phyloP scores from a whole-genome alignment of 2,888 invertebrate species.

The Drosophila ezoana region DNA sequence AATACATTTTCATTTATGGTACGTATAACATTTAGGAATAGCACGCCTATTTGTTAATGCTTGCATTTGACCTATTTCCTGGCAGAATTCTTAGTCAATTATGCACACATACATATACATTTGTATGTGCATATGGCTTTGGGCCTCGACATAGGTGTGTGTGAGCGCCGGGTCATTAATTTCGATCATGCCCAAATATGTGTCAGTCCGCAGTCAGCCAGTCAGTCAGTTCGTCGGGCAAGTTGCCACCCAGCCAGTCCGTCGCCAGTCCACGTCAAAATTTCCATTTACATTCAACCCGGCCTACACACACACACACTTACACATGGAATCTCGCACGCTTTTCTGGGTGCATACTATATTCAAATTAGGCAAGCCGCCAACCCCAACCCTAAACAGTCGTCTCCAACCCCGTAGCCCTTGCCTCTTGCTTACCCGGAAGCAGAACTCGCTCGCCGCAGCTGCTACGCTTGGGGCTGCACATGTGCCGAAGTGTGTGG shows the following conservation, averaged over 20 bases:
- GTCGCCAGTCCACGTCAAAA: constrained; percentile 47
- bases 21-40: not conserved
- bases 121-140: constrained; percentile 13
- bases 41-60: constrained; percentile 2
- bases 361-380: constrained; percentile 78
- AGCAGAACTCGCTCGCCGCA: constrained; percentile 24
- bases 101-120: constrained; percentile 25
- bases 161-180: constrained; percentile 79
- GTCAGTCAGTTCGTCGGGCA: constrained; percentile 23
- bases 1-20: not conserved
- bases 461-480: constrained; percentile 48
- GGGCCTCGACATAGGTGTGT: constrained; percentile 43
- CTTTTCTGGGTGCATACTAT: constrained; percentile 43
- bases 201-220: constrained; percentile 77
- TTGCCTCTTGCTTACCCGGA: constrained; percentile 20
- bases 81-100: constrained; percentile 35
- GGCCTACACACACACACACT: constrained; percentile 35
- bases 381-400: constrained; percentile 36
- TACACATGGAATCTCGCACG: constrained; percentile 28
- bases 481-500: constrained; percentile 67
- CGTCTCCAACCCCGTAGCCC: constrained; percentile 29
- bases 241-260: constrained; percentile 47
- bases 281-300: constrained; percentile 63
- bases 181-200: constrained; percentile 79
- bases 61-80: constrained; percentile 59